Conservation (phyloP, 2,888 invertebrate species). For the Coleophora deauratella region DNA sequence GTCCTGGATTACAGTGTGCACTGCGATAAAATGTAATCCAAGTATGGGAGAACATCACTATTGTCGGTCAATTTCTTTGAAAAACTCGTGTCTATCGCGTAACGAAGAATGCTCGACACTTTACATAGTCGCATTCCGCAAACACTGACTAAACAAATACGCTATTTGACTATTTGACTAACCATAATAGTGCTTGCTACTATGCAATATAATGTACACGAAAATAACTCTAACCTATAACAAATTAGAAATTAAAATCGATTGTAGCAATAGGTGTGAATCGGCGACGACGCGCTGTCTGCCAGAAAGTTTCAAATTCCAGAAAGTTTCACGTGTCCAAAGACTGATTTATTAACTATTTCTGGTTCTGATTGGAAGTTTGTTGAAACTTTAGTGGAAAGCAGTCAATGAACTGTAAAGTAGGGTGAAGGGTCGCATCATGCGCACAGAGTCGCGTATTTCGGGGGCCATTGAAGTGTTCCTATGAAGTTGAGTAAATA, state of each 20-base stretch:
- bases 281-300: constrained; percentile 42
- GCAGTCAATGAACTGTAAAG: constrained; percentile 11
- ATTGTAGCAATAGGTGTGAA: constrained; percentile 14
- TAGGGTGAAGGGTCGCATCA: constrained; percentile 1
- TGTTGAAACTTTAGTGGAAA: not conserved
- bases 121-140: too few relatives aligned
- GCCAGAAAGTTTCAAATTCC: constrained; percentile 18
- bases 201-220: too few relatives aligned
- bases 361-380: constrained; percentile 11
- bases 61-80: too few relatives aligned
- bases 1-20: too few relatives aligned
- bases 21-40: too few relatives aligned
- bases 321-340: constrained; percentile 3
- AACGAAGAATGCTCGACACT: too few relatives aligned
- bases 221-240: too few relatives aligned
- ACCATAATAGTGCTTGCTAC: too few relatives aligned
- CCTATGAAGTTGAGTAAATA: constrained; percentile 28
- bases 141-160: too few relatives aligned
- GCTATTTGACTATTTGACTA: too few relatives aligned
- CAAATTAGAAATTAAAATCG: constrained; percentile 16
- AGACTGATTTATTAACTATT: constrained; percentile 12
- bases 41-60: too few relatives aligned
- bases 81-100: too few relatives aligned
- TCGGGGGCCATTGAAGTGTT: constrained; percentile 19
- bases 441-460: not conserved